Percentiles rank a stretch among this genome's conserved stretches.
phyloP scores from a whole-genome alignment of 1,140 invertebrate species.

The Zophobas atratus region DNA sequence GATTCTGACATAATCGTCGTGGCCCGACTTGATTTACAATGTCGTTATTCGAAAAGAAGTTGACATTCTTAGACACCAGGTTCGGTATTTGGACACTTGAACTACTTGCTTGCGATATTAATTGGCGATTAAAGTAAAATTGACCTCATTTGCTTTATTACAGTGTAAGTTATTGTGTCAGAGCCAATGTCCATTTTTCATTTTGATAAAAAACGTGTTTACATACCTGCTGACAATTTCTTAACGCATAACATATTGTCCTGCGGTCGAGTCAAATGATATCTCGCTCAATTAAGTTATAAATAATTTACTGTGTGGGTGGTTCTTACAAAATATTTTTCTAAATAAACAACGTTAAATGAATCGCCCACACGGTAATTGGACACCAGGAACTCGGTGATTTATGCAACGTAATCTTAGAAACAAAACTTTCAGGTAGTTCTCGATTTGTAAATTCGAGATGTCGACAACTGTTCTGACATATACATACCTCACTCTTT shows the following conservation, averaged over 20 bases:
- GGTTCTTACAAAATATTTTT: constrained; percentile 18
- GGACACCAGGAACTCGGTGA: constrained; percentile 20
- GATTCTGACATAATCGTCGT: constrained; percentile 37
- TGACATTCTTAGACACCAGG: constrained; percentile 17
- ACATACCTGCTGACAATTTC: constrained; percentile 26
- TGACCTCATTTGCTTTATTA: constrained; percentile 6
- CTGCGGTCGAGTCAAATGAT: constrained; percentile 24
- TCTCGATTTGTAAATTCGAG: constrained; percentile 1
- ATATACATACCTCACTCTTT: no score
- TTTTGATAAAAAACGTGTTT: constrained; percentile 23
- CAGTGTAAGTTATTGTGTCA: neutral
- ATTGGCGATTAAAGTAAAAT: constrained; percentile 16
- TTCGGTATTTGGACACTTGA: neutral
- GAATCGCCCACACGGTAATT: constrained; percentile 14
- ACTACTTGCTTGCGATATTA: constrained; percentile 11
- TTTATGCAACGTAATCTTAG: constrained; percentile 4
- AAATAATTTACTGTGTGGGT: constrained; percentile 27
- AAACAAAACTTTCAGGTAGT: constrained; percentile 2
- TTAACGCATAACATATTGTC: constrained; percentile 28
- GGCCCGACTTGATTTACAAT: constrained; percentile 19
- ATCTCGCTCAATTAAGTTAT: constrained; percentile 35
- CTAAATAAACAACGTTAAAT: constrained; percentile 28
- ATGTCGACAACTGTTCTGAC: neutral
- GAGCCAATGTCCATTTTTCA: constrained; percentile 15
- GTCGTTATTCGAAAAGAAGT: constrained; percentile 13